Conservation (phyloP, 35 echinoderm and acorn worm species). For the Ophioderma brevispina region DNA sequence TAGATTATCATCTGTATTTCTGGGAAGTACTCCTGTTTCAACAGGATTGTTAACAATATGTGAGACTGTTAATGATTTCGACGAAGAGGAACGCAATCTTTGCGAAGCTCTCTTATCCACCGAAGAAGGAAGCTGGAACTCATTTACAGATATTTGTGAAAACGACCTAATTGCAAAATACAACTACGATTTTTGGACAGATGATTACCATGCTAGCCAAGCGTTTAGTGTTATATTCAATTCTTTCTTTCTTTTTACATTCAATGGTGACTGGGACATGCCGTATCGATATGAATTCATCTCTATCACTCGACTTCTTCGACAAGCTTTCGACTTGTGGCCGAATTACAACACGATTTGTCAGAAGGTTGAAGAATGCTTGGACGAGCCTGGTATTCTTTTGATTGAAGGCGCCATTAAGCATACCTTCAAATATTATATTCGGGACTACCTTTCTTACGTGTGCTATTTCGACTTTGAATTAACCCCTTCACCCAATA, state of each 20-base stretch:
- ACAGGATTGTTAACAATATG: background rate
- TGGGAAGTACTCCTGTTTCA: background rate
- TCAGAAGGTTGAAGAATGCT: background rate
- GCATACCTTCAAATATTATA: background rate
- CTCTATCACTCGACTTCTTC: background rate
- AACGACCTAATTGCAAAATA: background rate
- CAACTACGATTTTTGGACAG: background rate
- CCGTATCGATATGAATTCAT: background rate
- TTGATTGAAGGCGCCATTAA: background rate
- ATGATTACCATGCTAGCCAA: background rate
- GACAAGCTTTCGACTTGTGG: background rate
- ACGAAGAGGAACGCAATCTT: background rate
- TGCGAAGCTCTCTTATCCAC: background rate
- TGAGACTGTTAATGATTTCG: background rate
- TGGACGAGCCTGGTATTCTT: background rate
- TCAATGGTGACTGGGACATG: background rate
- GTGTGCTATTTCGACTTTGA: too few species aligned
- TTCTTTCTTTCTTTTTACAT: background rate
- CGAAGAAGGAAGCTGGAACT: background rate
- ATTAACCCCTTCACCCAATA: too few species aligned
- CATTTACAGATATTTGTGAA: background rate
- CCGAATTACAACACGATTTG: background rate
- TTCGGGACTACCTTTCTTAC: background rate
- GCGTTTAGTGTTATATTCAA: background rate
- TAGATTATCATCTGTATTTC: background rate